Percentiles rank a stretch among this genome's conserved stretches.
Evolutionary conservation across 2,113 vertebrate species (phyloP).

Genomic region (Caretta caretta): DNA sequence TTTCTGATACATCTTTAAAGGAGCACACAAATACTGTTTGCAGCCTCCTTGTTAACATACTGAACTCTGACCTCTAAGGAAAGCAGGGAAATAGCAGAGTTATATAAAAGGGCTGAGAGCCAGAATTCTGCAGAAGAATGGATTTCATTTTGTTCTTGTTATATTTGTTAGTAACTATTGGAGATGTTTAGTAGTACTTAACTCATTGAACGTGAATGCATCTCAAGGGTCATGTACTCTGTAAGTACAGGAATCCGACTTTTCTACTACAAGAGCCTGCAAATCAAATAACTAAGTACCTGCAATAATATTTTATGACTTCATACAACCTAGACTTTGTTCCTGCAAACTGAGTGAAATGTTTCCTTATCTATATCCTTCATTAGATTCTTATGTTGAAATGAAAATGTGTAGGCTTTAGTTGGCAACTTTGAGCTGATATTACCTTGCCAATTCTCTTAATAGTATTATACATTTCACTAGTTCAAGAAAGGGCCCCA

Average conservation of each 20-base stretch:
- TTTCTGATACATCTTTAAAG: constrained; percentile 35
- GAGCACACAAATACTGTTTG: neutral
- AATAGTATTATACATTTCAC: neutral
- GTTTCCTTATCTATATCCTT: neutral
- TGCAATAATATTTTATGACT: neutral
- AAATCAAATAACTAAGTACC: constrained; percentile 10
- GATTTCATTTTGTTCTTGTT: constrained; percentile 31
- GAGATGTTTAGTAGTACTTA: neutral
- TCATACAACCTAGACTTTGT: neutral
- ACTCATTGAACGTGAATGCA: neutral
- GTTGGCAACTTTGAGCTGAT: neutral
- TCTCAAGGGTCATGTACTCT: constrained; percentile 34
- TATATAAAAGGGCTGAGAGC: neutral
- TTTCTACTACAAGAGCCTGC: neutral
- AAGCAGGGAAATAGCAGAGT: constrained; percentile 20
- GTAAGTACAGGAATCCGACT: constrained; percentile 13
- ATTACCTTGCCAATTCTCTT: neutral
- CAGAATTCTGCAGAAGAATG: constrained; percentile 14
- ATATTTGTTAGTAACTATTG: neutral
- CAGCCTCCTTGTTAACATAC: neutral
- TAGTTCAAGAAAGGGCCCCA: constrained; percentile 1
- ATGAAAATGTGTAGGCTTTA: neutral
- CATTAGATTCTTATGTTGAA: neutral
- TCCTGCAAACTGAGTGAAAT: neutral
- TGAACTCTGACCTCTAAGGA: constrained; percentile 40